These are phyloP conservation scores for Norana najaformis DNA, from an alignment of 2,888 invertebrate species.

Conservation along the genomic window DNA sequence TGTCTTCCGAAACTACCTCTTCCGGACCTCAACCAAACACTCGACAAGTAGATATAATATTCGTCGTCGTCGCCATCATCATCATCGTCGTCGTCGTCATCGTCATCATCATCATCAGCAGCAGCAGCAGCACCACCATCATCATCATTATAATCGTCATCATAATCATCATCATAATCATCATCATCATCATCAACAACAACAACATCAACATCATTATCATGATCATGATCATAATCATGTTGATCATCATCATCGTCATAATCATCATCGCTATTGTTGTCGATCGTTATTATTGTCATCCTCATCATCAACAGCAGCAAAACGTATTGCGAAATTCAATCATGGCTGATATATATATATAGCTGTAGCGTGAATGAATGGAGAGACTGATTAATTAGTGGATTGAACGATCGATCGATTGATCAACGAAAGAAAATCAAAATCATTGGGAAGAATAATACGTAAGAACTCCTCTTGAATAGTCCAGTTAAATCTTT, in stretches of 20 bases:
- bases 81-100: neutral
- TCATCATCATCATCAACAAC: neutral
- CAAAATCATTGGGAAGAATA: neutral
- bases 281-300: neutral
- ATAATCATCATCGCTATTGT: neutral
- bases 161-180: neutral
- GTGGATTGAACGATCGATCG: too few relatives aligned
- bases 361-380: neutral
- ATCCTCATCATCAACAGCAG: neutral
- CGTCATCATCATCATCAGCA: neutral
- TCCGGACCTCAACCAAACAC: conserved; percentile 49
- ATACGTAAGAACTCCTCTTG: neutral
- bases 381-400: too few relatives aligned
- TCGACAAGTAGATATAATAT: conserved; percentile 47
- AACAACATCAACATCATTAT: neutral
- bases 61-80: neutral
- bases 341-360: too few relatives aligned
- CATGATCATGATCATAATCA: neutral
- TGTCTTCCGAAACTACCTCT: conserved; percentile 50
- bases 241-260: neutral
- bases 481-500: conserved; percentile 69
- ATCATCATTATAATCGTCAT: neutral
- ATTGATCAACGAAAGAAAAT: too few relatives aligned
- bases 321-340: too few relatives aligned
- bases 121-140: neutral